These are phyloP conservation scores for Propithecus coquereli DNA, from an alignment of 2,113 vertebrate genomes.

Conservation along the genomic window DNA sequence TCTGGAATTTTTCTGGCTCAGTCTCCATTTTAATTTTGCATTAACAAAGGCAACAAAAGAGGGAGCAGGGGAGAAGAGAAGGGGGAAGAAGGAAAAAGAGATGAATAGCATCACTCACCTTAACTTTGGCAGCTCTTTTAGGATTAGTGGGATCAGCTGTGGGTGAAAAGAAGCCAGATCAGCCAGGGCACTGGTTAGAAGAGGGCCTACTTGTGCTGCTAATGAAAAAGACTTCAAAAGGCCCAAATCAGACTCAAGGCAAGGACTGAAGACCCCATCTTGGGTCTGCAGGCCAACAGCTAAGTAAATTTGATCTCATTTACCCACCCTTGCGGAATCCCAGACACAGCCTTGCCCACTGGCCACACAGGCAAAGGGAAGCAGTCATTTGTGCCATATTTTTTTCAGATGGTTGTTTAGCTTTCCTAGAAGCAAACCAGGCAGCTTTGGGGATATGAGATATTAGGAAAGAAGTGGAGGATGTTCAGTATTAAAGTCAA, in stretches of 20 bases:
- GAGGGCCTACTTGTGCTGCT: rapidly evolving
- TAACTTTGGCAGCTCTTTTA: neutral
- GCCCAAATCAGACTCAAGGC: neutral
- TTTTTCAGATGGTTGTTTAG: neutral
- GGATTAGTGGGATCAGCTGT: neutral
- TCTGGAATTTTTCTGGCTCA: neutral
- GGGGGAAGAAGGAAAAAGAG: neutral
- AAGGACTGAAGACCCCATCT: neutral
- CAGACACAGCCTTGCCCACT: neutral
- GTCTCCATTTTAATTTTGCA: neutral
- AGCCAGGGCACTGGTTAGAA: neutral
- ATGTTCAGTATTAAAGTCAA: neutral
- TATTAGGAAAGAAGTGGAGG: neutral
- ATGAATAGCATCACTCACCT: conserved; percentile 37
- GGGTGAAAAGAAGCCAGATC: neutral
- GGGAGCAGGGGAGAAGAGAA: neutral
- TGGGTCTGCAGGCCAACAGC: neutral
- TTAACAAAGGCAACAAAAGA: neutral
- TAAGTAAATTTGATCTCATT: neutral
- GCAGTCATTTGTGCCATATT: neutral
- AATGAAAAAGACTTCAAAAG: neutral
- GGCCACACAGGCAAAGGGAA: neutral
- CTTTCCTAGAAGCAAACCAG: neutral
- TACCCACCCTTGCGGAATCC: neutral
- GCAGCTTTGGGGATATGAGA: neutral